phyloP scores from a whole-genome alignment of 2,888 invertebrate genomes.

The Amphipyra tragopoginis region DNA sequence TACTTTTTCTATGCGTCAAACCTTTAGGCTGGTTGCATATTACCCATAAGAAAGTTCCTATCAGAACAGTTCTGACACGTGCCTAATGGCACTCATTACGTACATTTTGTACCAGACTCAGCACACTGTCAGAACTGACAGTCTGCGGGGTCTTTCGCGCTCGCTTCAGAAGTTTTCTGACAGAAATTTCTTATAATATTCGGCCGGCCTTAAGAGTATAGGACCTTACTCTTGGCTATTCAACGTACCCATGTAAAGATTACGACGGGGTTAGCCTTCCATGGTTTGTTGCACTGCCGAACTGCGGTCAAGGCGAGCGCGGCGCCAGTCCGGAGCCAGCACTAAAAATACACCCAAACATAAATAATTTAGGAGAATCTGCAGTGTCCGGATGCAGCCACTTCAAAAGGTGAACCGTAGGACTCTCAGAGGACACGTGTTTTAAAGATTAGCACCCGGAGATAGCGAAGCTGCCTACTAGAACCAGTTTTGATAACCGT shows the following conservation, averaged over 20 bases:
- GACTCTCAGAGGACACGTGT: slow-evolving; percentile 48
- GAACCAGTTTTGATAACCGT: slow-evolving; percentile 36
- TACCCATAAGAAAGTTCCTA: too few relatives aligned
- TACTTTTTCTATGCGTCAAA: slow-evolving; percentile 7
- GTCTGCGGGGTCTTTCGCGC: too few relatives aligned
- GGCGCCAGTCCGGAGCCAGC: slow-evolving; percentile 74
- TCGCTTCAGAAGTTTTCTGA: too few relatives aligned
- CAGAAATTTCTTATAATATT: too few relatives aligned
- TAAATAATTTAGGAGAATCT: slow-evolving; percentile 70
- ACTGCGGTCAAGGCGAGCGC: slow-evolving; percentile 82
- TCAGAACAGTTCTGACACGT: too few relatives aligned
- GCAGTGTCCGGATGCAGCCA: slow-evolving; percentile 65
- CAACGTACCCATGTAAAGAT: slow-evolving; percentile 18
- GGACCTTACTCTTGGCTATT: slow-evolving; percentile 32
- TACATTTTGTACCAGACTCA: too few relatives aligned
- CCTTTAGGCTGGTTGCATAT: too few relatives aligned
- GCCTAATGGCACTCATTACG: too few relatives aligned
- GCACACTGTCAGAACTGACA: too few relatives aligned
- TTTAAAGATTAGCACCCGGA: slow-evolving; percentile 35
- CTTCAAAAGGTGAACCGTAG: slow-evolving; percentile 57
- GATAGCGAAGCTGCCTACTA: slow-evolving; percentile 25
- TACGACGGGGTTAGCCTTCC: slow-evolving; percentile 67
- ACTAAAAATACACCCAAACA: slow-evolving; percentile 76
- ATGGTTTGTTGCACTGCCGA: slow-evolving; percentile 73
- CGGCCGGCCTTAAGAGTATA: slow-evolving; percentile 17